Percentiles rank a stretch among this genome's conserved stretches.
These are phyloP conservation scores for Agonopterix heracliana DNA, from an alignment of 2,888 invertebrate species.

Conservation along the genomic window DNA sequence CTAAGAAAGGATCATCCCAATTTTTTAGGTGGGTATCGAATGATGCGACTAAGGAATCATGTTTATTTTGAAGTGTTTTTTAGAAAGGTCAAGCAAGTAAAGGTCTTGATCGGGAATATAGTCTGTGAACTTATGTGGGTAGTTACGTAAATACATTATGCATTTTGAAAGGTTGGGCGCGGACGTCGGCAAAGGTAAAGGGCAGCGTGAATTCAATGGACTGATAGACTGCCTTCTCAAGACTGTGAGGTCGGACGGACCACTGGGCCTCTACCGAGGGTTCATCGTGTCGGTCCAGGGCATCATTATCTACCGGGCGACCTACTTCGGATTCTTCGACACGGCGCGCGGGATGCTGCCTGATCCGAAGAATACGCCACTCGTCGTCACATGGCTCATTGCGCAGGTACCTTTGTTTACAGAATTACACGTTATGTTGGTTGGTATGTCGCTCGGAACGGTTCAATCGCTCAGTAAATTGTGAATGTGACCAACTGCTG, in stretches of 20 bases:
- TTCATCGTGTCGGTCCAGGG: constrained; percentile 96
- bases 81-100: too few species aligned
- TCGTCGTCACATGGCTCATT: constrained; percentile 93
- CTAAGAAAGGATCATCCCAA: too few species aligned
- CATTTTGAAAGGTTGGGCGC: constrained; percentile 69
- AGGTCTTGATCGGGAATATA: too few species aligned
- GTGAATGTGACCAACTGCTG: too few species aligned
- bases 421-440: constrained; percentile 1
- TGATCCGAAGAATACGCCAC: constrained; percentile 91
- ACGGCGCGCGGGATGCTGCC: constrained; percentile 93
- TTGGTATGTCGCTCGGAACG: not conserved
- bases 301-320: constrained; percentile 95
- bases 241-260: constrained; percentile 88
- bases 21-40: too few species aligned
- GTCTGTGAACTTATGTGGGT: too few species aligned
- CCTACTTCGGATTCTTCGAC: constrained; percentile 96
- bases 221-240: constrained; percentile 89
- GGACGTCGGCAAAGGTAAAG: constrained; percentile 89
- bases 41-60: too few species aligned
- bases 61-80: too few species aligned
- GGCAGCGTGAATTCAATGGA: constrained; percentile 78
- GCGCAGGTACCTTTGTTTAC: constrained; percentile 76
- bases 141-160: too few species aligned
- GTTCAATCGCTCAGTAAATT: too few species aligned
- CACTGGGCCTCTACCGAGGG: constrained; percentile 90